These are phyloP conservation scores for Rhorus exstirpatorius DNA, from an alignment of 2,888 invertebrate genomes.

Conservation along the genomic window DNA sequence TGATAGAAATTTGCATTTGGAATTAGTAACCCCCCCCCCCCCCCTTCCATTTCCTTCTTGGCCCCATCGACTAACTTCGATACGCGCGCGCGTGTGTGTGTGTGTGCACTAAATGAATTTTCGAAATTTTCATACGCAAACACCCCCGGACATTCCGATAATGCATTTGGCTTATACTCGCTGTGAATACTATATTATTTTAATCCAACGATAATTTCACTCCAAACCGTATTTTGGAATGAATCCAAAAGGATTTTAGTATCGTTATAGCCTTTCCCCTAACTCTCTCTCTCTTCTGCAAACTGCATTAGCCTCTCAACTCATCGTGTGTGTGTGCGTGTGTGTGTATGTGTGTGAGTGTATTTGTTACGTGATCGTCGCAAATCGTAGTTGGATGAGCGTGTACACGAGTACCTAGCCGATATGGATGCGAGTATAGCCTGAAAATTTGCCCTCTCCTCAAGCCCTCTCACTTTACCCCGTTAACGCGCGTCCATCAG, in stretches of 20 bases:
- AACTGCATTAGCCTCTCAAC: slow-evolving; percentile 18
- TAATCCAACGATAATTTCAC: slow-evolving; percentile 42
- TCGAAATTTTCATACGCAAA: slow-evolving; percentile 29
- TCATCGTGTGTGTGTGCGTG: slow-evolving; percentile 33
- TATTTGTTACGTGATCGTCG: slow-evolving; percentile 52
- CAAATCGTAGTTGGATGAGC: slow-evolving; percentile 23
- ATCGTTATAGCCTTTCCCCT: slow-evolving; percentile 30
- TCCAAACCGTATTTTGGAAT: slow-evolving; percentile 28
- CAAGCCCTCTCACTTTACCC: slow-evolving; percentile 1
- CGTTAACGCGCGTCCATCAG: slow-evolving; percentile 42
- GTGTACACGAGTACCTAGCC: slow-evolving; percentile 44
- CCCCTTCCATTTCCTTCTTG: too few species aligned
- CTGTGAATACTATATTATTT: slow-evolving; percentile 42
- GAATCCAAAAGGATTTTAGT: slow-evolving; percentile 51
- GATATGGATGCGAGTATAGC: slow-evolving; percentile 1
- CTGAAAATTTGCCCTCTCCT: slow-evolving; percentile 25
- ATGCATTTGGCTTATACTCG: slow-evolving; percentile 39
- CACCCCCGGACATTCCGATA: slow-evolving; percentile 10
- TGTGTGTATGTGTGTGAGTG: too few species aligned
- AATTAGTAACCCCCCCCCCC: too few species aligned
- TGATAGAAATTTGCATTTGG: slow-evolving; percentile 4
- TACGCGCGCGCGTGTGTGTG: background rate
- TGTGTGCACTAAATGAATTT: slow-evolving; percentile 17
- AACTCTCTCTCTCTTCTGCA: background rate
- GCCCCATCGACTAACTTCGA: background rate